A percentile compares a stretch with the other conserved stretches of the same genome.
phyloP scores from a whole-genome alignment of 2,113 vertebrate species.

The Thalassoma bifasciatum region DNA sequence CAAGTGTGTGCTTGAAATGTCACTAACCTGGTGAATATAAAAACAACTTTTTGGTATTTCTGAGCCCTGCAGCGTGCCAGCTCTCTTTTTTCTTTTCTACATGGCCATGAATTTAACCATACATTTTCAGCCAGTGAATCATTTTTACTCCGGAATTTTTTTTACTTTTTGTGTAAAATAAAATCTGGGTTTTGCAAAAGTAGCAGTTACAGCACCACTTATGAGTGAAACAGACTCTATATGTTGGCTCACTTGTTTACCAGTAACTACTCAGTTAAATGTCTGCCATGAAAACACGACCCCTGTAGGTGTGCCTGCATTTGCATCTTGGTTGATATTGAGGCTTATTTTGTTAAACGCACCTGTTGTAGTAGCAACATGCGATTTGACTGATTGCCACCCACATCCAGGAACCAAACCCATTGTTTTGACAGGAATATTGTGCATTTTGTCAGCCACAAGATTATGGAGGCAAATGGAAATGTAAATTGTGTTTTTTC shows the following conservation, averaged over 20 bases:
- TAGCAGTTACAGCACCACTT: background rate
- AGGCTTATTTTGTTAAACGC: constrained; percentile 55
- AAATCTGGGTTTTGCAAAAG: background rate
- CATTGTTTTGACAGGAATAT: constrained; percentile 61
- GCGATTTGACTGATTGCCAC: constrained; percentile 67
- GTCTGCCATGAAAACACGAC: background rate
- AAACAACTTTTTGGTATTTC: no score
- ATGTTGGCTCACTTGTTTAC: background rate
- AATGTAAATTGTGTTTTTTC: constrained; percentile 54
- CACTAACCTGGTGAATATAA: no score
- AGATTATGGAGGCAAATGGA: constrained; percentile 60
- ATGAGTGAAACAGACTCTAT: background rate
- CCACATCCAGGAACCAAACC: constrained; percentile 45
- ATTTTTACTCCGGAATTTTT: background rate
- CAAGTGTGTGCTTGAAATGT: no score
- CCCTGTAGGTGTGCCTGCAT: constrained; percentile 27
- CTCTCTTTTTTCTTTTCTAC: no score
- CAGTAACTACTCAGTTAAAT: background rate
- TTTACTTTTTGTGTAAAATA: no score
- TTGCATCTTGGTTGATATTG: constrained; percentile 72
- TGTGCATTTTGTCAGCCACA: constrained; percentile 61
- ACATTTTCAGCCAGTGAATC: no score
- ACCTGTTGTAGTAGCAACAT: constrained; percentile 37
- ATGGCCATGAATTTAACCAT: no score
- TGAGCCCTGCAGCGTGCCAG: no score